Evolutionary conservation across 2,113 vertebrate species (phyloP).

Genomic region (Thalassarche chlororhynchos): DNA sequence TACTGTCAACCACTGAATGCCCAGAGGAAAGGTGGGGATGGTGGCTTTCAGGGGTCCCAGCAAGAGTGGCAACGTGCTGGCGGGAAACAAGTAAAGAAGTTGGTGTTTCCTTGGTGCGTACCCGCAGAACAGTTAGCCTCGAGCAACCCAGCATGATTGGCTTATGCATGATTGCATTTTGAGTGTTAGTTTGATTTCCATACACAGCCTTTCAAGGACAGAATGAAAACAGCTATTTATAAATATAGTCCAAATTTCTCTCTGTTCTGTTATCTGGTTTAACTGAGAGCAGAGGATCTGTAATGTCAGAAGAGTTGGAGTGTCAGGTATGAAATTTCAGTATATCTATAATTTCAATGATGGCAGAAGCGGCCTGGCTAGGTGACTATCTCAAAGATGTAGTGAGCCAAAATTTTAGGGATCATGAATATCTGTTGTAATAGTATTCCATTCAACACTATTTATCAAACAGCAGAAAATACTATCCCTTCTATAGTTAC

Average conservation of each 20-base stretch:
- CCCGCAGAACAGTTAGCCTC: background rate
- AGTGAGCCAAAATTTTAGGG: background rate
- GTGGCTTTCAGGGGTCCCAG: background rate
- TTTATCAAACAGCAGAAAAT: background rate
- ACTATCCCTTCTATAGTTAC: background rate
- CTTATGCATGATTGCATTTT: background rate
- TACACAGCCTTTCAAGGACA: background rate
- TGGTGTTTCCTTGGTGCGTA: background rate
- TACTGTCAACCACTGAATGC: background rate
- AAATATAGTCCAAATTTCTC: background rate
- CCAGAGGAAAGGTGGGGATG: background rate
- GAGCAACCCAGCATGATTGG: background rate
- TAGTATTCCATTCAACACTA: background rate
- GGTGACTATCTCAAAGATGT: background rate
- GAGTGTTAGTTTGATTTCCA: background rate
- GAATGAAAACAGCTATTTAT: background rate
- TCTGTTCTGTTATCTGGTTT: background rate
- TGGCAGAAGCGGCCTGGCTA: background rate
- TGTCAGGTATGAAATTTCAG: background rate
- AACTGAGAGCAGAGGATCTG: background rate
- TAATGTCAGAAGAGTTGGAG: background rate
- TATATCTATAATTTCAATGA: background rate
- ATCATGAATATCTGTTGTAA: background rate
- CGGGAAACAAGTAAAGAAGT: background rate
- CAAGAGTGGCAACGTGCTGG: background rate